Conservation (phyloP, 2,113 vertebrate genomes). For the Galemys pyrenaicus region DNA sequence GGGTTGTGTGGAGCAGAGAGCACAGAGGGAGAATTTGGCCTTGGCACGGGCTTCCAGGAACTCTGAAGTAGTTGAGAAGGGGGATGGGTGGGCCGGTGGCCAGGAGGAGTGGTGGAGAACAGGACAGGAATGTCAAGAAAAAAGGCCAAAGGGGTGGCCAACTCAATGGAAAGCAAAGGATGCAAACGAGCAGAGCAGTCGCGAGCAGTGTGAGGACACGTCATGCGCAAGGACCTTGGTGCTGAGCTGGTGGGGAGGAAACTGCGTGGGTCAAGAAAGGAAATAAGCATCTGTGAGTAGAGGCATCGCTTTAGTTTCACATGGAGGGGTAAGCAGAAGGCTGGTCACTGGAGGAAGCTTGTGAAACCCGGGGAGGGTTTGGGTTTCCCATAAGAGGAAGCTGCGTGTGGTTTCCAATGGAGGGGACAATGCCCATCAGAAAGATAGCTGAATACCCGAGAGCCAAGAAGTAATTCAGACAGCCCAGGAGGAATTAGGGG, state of each 20-base stretch:
- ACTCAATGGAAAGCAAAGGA: neutral
- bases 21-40: neutral
- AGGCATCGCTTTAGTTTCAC: neutral
- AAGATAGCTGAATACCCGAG: neutral
- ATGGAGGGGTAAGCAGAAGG: neutral
- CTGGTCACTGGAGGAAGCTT: neutral
- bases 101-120: neutral
- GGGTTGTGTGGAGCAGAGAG: neutral
- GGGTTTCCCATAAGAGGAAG: neutral
- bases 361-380: neutral
- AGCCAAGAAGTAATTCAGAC: neutral
- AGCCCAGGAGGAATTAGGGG: no score
- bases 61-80: neutral
- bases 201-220: fast-evolving
- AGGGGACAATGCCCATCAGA: no score
- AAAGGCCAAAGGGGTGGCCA: no score
- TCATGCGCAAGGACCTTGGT: neutral
- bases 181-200: neutral
- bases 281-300: fast-evolving
- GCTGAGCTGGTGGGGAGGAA: neutral
- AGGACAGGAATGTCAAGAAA: neutral
- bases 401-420: neutral
- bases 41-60: neutral
- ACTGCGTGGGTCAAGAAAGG: neutral
- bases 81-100: neutral